Evolutionary conservation across 2,888 invertebrate species (phyloP).

Genomic region (Cephus pygmeus): DNA sequence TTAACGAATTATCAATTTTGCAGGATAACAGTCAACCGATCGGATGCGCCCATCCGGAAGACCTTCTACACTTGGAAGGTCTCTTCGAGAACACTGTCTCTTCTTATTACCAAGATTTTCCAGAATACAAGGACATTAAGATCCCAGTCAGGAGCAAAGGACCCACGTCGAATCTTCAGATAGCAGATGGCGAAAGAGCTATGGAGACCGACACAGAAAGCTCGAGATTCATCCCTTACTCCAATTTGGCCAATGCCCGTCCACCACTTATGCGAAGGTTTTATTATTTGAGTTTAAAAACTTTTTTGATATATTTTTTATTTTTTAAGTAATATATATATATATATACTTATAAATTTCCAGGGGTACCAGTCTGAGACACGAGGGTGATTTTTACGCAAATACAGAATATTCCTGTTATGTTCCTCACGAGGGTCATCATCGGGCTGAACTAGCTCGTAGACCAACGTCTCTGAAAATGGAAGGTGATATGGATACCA

Average conservation of each 20-base stretch:
- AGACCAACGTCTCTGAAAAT: constrained; percentile 66
- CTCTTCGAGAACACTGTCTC: constrained; percentile 17
- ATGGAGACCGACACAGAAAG: constrained; percentile 46
- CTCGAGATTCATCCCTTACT: constrained; percentile 27
- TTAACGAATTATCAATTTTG: not conserved
- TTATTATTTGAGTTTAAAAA: not conserved
- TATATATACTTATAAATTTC: not conserved
- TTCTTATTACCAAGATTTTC: constrained; percentile 20
- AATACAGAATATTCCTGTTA: constrained; percentile 68
- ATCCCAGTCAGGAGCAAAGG: constrained; percentile 16
- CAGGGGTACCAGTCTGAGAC: constrained; percentile 51
- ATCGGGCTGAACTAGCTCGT: constrained; percentile 64
- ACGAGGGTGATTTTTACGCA: constrained; percentile 54
- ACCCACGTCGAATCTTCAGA: not conserved
- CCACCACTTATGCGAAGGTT: constrained; percentile 49
- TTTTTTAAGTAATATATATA: not conserved
- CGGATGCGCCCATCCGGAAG: constrained; percentile 19
- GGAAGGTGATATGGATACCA: constrained; percentile 67
- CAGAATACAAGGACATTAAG: constrained; percentile 20
- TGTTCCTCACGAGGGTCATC: constrained; percentile 64
- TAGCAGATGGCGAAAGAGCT: constrained; percentile 22
- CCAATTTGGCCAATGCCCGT: constrained; percentile 18
- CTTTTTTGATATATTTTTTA: not conserved
- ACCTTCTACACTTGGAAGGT: constrained; percentile 21
- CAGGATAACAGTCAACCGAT: constrained; percentile 39